Evolutionary conservation across 2,888 invertebrate species (phyloP).

Genomic region (Antitype chi): DNA sequence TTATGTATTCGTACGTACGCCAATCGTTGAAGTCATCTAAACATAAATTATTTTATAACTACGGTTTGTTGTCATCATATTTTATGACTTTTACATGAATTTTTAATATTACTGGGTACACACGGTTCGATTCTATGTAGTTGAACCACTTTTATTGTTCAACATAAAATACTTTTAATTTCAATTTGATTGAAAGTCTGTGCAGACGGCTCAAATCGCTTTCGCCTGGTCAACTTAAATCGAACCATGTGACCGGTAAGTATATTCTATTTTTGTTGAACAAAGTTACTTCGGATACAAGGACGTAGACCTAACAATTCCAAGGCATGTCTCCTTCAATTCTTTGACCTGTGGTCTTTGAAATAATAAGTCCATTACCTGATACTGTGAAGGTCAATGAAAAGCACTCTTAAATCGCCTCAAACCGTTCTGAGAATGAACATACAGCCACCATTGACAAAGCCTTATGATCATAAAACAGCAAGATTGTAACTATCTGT

Average conservation of each 20-base stretch:
- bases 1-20: constrained; percentile 9
- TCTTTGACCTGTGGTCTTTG: not conserved
- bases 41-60: constrained; percentile 1
- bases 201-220: not conserved
- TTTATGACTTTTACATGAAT: not conserved
- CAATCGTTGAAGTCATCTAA: not conserved
- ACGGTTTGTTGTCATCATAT: not conserved
- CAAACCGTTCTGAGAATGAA: not conserved
- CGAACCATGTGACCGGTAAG: not conserved
- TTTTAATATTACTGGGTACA: not conserved
- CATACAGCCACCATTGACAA: not conserved
- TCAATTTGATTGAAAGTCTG: not conserved
- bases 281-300: not conserved
- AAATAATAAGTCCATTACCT: not conserved
- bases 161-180: not conserved
- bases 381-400: not conserved
- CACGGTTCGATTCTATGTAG: not conserved
- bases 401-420: not conserved
- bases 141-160: not conserved
- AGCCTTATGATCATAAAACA: not conserved
- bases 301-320: not conserved
- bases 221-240: not conserved
- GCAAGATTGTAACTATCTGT: constrained; percentile 5
- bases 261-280: not conserved
- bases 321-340: not conserved